Evolutionary conservation across 2,113 vertebrate species (phyloP).

Genomic region (Elachura formosa): DNA sequence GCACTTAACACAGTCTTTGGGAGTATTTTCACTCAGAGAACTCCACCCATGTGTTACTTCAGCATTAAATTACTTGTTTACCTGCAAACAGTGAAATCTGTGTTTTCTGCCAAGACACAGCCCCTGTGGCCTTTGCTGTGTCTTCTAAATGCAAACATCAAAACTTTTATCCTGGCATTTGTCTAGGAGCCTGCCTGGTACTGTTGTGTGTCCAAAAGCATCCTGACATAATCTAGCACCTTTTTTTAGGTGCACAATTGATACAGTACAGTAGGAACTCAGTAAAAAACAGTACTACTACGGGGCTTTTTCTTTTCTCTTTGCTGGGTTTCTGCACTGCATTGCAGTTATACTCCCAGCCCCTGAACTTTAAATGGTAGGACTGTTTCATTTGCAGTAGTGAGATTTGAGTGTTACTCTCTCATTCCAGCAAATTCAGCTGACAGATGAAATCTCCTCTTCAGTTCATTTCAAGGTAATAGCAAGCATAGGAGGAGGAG

Average conservation of each 20-base stretch:
- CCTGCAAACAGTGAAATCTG: neutral
- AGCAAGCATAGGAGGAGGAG: neutral
- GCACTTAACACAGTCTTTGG: neutral
- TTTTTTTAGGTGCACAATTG: neutral
- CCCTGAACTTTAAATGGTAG: neutral
- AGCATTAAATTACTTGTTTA: neutral
- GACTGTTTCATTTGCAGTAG: neutral
- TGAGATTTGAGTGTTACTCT: neutral
- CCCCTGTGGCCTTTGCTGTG: neutral
- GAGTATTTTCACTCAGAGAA: neutral
- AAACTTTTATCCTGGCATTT: neutral
- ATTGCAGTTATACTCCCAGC: neutral
- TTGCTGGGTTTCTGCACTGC: neutral
- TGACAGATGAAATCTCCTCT: neutral
- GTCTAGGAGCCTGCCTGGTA: neutral
- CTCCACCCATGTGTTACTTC: neutral
- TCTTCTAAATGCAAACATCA: neutral
- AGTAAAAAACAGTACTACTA: too few relatives aligned
- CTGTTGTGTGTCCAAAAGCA: neutral
- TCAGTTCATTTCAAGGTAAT: neutral
- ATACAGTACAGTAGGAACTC: neutral
- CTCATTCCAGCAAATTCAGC: neutral
- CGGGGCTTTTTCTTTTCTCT: neutral
- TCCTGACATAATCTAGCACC: neutral
- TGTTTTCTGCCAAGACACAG: neutral